phyloP scores from a whole-genome alignment of 2,113 vertebrate species.

The Megaleporinus macrocephalus region DNA sequence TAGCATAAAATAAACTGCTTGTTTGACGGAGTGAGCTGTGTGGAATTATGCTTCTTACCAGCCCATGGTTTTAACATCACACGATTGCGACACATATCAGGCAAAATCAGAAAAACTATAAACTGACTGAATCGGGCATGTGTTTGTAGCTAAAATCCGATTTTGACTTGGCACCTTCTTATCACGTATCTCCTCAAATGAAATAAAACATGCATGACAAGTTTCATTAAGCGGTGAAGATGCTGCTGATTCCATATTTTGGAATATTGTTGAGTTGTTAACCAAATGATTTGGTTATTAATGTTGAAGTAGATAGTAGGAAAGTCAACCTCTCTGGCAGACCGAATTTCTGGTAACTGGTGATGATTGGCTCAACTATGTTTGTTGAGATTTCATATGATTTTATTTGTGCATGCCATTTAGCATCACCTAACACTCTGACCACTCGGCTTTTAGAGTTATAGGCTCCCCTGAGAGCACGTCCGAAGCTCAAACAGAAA shows the following conservation, averaged over 20 bases:
- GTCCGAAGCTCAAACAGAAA: not conserved
- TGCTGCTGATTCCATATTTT: not conserved
- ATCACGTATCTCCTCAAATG: no score
- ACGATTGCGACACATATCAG: no score
- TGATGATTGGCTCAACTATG: not conserved
- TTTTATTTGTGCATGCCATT: not conserved
- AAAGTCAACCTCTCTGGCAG: not conserved
- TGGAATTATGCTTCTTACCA: no score
- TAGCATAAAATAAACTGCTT: no score
- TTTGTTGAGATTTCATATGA: not conserved
- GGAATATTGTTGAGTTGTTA: not conserved
- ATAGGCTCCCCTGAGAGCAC: not conserved
- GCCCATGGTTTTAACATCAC: no score
- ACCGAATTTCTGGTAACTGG: not conserved
- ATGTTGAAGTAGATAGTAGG: not conserved
- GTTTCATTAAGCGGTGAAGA: no score
- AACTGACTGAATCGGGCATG: no score
- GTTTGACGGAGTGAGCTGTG: no score
- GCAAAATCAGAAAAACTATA: no score
- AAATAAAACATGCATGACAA: not conserved
- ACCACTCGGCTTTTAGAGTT: not conserved
- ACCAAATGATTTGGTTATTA: not conserved
- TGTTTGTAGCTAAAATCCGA: no score
- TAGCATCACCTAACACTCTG: not conserved
- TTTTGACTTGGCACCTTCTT: no score